phyloP scores from a whole-genome alignment of 2,888 invertebrate genomes.

The Meandrusa payeni region DNA sequence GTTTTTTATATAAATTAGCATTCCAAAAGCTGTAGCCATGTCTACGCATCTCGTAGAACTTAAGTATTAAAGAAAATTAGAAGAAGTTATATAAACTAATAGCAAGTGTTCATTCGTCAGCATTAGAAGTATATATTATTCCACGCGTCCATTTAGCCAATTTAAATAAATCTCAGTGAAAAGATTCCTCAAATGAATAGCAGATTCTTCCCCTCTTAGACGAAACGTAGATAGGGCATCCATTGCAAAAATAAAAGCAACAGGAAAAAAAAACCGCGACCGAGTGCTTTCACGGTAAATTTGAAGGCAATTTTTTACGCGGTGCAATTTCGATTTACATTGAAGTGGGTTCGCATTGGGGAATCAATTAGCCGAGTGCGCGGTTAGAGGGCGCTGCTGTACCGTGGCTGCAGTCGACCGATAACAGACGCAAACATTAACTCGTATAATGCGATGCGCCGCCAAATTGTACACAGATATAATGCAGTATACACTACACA shows the following conservation, averaged over 20 bases:
- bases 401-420: conserved; percentile 43
- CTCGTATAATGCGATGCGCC: conserved; percentile 24
- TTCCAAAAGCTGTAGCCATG: too few relatives aligned
- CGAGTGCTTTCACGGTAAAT: conserved; percentile 22
- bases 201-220: conserved; percentile 11
- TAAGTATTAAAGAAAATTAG: too few relatives aligned
- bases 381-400: conserved; percentile 33
- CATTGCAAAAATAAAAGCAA: conserved; percentile 10
- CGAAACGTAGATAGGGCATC: conserved; percentile 5
- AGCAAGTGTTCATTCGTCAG: too few relatives aligned
- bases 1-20: too few relatives aligned
- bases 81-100: too few relatives aligned
- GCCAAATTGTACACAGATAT: conserved; percentile 9
- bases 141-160: neutral
- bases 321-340: conserved; percentile 24
- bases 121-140: too few relatives aligned
- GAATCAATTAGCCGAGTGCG: conserved; percentile 49
- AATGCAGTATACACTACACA: neutral
- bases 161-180: conserved; percentile 9
- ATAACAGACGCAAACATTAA: conserved; percentile 26
- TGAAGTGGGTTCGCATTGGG: conserved; percentile 26
- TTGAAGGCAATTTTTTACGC: conserved; percentile 22
- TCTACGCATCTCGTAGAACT: too few relatives aligned
- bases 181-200: conserved; percentile 2
- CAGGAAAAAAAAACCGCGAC: conserved; percentile 8